Evolutionary conservation across 2,888 invertebrate genomes (phyloP), one percentile per base, ranked within the genome.

Genomic region (Drosophila parthenogenetica): DNA sequence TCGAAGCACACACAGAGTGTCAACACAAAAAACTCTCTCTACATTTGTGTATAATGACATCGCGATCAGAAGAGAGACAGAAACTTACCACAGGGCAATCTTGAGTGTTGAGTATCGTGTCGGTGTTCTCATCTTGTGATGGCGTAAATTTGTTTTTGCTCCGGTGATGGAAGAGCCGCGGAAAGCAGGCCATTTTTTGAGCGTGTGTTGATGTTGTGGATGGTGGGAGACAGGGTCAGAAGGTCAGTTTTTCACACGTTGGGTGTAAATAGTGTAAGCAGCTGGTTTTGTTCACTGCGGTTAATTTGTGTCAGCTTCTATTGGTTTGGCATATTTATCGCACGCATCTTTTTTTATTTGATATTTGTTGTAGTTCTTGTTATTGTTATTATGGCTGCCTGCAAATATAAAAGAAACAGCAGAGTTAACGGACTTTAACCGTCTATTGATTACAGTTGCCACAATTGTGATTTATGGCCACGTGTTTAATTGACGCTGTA

Each of bases 31-130:
- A 40, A 42, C 29, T 16, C 40, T 5, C 40, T 54, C 60, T 39
- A 54, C 50, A 46, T 35, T n/a, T 22, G 5, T 40, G 39, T n/a
- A 4, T 10, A 25, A n/a, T n/a, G n/a, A n/a, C n/a, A n/a, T n/a
- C n/a, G n/a, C n/a, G n/a, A n/a, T n/a, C n/a, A n/a, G n/a, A n/a
- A n/a, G n/a, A n/a, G n/a, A 53, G 17, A 32, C 40, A 3, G 39
- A 59, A 74, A 91, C 90, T 91, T 77, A 90, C 90, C 91, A 91
- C 91, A 37, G 89, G 80, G 43, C 81, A 89, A 48, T 90, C 84
- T 49, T 69, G 77, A 60, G 71, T 87, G 73, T 89, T 88, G 73
- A 90, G 79, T 73, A 90, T 74, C 43, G 90, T 90, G 77, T 90
- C 90, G 57, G 76, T 89, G 72, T 91, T 90, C 57, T 79, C 89